These are phyloP conservation scores for Anguilla japonica DNA, from an alignment of 2,113 vertebrate genomes.

Conservation along the genomic window DNA sequence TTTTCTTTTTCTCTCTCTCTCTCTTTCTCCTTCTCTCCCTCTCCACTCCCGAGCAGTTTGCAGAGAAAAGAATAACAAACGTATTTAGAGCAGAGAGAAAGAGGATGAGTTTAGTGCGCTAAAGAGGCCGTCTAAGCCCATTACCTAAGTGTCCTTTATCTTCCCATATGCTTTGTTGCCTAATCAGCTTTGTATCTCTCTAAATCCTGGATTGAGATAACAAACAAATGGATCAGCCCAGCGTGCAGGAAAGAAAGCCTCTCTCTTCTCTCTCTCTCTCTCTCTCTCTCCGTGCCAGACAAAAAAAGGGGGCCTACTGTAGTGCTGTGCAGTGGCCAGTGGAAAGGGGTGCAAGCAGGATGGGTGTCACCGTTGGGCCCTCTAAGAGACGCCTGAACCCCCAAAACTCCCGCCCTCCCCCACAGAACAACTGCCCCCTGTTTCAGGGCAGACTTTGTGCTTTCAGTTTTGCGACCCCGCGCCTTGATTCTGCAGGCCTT, in stretches of 20 bases:
- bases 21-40: not conserved
- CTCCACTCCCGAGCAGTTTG: slow-evolving; percentile 44
- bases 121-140: slow-evolving; percentile 75
- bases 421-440: not conserved
- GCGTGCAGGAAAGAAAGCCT: slow-evolving; percentile 59
- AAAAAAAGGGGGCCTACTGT: slow-evolving; percentile 33
- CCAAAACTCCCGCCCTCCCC: not conserved
- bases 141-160: slow-evolving; percentile 83
- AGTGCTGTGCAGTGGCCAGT: slow-evolving; percentile 53
- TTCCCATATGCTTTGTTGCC: slow-evolving; percentile 76
- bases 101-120: slow-evolving; percentile 68
- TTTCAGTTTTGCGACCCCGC: slow-evolving; percentile 59
- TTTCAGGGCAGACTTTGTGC: not conserved
- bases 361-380: not conserved
- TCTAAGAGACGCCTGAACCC: not conserved
- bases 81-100: slow-evolving; percentile 67
- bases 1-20: not conserved
- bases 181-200: slow-evolving; percentile 87
- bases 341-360: slow-evolving; percentile 18
- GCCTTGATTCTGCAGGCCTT: slow-evolving; percentile 54
- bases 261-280: slow-evolving; percentile 42
- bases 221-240: slow-evolving; percentile 78
- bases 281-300: slow-evolving; percentile 54
- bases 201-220: slow-evolving; percentile 84
- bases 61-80: slow-evolving; percentile 70